These are phyloP conservation scores for Dorcus hopei DNA, from an alignment of 2,888 invertebrate genomes.

Conservation along the genomic window DNA sequence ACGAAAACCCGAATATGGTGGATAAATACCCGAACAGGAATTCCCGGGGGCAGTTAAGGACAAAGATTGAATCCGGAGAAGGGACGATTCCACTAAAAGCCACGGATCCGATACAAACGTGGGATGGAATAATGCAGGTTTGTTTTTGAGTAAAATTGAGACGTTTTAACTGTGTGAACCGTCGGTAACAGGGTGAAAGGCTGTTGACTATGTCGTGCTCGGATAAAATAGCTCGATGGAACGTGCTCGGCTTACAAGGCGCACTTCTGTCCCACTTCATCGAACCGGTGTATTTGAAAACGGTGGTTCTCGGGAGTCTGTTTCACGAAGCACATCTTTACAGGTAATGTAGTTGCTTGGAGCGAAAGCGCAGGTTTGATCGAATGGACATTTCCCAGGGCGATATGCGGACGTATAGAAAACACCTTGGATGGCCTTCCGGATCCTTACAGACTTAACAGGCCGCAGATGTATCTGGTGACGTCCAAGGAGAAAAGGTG, in stretches of 20 bases:
- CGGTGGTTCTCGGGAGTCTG: conserved; percentile 83
- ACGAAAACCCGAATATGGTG: conserved; percentile 66
- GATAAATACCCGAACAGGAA: conserved; percentile 76
- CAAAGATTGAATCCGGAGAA: conserved; percentile 96
- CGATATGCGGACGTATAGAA: conserved; percentile 79
- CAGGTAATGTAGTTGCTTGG: conserved; percentile 49
- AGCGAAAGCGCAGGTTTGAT: neutral
- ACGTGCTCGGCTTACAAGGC: conserved; percentile 90
- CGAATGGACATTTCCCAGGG: conserved; percentile 51
- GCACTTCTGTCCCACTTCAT: conserved; percentile 84
- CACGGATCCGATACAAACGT: conserved; percentile 76
- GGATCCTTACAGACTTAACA: conserved; percentile 77
- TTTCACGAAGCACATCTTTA: conserved; percentile 87
- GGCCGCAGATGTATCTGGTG: conserved; percentile 75
- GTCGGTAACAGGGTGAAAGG: conserved; percentile 67
- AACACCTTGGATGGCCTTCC: conserved; percentile 74
- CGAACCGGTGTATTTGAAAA: conserved; percentile 85
- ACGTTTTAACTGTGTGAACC: too few species aligned
- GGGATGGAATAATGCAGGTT: conserved; percentile 91
- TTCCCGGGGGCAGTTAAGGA: conserved; percentile 85
- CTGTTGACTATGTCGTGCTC: conserved; percentile 97
- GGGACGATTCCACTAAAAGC: conserved; percentile 89
- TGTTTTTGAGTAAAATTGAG: conserved; percentile 6
- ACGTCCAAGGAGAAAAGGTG: conserved; percentile 82
- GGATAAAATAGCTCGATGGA: conserved; percentile 96